Conservation (phyloP, 1,140 invertebrate species). For the Latrodectus geometricus region DNA sequence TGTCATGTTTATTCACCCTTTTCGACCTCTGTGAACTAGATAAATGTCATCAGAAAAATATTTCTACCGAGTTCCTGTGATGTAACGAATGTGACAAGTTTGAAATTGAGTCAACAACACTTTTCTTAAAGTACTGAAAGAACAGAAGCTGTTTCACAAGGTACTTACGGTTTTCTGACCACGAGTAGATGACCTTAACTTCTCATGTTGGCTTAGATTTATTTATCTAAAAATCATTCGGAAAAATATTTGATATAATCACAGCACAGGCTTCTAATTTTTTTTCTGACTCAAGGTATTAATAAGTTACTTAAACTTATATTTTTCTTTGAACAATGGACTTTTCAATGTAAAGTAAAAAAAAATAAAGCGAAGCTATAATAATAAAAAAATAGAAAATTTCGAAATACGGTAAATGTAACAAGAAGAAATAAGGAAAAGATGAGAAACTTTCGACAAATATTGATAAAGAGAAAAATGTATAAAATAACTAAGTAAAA, state of each 20-base stretch:
- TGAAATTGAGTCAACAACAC: conserved; percentile 31
- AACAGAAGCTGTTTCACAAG: background rate
- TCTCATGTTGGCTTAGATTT: background rate
- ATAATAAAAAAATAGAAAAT: background rate
- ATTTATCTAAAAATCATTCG: background rate
- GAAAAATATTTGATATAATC: no score
- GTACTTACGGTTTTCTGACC: background rate
- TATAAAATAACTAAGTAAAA: no score
- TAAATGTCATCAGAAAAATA: conserved; percentile 30
- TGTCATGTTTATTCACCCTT: conserved; percentile 38
- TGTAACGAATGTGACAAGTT: conserved; percentile 26
- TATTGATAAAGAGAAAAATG: no score
- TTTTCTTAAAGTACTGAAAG: background rate
- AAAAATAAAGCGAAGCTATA: background rate
- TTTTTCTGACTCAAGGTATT: background rate
- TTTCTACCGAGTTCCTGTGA: conserved; percentile 12
- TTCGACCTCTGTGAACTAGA: conserved; percentile 34
- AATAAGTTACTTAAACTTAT: background rate
- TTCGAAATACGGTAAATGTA: no score
- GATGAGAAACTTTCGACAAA: no score
- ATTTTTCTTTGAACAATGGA: background rate
- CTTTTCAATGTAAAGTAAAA: background rate
- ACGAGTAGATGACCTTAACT: background rate
- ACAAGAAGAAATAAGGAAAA: no score
- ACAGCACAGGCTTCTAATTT: background rate